These are phyloP conservation scores for Elgonia sp. DNA, from an alignment of 2,888 invertebrate genomes.

Conservation along the genomic window DNA sequence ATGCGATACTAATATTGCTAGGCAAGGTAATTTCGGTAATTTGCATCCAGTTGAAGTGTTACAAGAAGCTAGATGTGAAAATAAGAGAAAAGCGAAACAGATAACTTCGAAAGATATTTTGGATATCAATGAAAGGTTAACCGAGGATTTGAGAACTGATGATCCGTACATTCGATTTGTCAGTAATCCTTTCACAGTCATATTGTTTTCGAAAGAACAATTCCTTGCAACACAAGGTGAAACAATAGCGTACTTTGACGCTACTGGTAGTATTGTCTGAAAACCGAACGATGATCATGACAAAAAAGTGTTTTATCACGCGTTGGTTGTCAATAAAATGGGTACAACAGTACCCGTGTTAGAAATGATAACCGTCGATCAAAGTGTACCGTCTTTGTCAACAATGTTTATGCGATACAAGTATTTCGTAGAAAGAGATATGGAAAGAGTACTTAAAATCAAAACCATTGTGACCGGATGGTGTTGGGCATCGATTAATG, in stretches of 20 bases:
- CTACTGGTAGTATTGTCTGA: background rate
- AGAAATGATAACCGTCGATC: background rate
- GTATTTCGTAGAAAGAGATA: background rate
- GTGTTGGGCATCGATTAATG: constrained; percentile 35
- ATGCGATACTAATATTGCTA: no score
- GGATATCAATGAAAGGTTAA: no score
- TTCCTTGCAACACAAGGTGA: no score
- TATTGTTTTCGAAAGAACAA: no score
- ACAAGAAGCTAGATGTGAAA: no score
- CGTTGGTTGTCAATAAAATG: background rate
- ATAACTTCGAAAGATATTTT: no score
- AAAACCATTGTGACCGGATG: constrained; percentile 23
- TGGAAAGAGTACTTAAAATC: background rate
- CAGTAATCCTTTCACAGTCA: no score
- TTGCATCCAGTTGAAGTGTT: no score
- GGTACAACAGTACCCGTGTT: background rate
- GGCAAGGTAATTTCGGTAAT: no score
- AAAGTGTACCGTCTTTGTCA: background rate
- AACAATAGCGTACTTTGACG: background rate
- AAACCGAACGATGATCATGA: background rate
- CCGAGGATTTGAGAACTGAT: no score
- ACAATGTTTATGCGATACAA: background rate
- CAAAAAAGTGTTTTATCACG: background rate
- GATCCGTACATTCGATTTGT: no score
- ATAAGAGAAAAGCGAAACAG: no score